These are phyloP conservation scores for Pterostichus madidus DNA, from an alignment of 2,888 invertebrate species.

Conservation along the genomic window DNA sequence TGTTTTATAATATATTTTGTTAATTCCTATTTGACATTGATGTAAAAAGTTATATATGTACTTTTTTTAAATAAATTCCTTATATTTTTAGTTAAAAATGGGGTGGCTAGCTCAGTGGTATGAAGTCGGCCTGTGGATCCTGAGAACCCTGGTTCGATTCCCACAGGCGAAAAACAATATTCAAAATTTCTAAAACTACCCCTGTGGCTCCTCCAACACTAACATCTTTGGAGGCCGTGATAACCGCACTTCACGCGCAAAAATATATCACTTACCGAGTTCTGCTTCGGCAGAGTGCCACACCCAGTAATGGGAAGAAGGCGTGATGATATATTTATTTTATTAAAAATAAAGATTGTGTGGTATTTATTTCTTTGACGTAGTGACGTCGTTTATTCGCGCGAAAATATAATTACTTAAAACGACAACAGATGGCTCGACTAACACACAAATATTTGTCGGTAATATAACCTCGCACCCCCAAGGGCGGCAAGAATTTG, in stretches of 20 bases:
- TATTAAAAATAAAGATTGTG: background rate
- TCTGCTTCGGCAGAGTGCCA: too few relatives aligned
- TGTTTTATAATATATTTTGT: slow-evolving; percentile 34
- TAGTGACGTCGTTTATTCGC: background rate
- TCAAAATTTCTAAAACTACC: too few relatives aligned
- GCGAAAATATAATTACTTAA: background rate
- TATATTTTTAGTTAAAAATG: slow-evolving; percentile 54
- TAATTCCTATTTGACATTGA: slow-evolving; percentile 27
- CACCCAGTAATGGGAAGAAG: too few relatives aligned
- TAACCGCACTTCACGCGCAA: too few relatives aligned
- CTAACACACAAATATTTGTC: background rate
- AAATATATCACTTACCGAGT: too few relatives aligned
- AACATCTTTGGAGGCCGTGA: too few relatives aligned
- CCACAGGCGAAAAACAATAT: too few relatives aligned
- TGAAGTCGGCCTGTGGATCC: too few relatives aligned
- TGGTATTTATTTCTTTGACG: background rate
- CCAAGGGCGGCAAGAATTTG: slow-evolving; percentile 53
- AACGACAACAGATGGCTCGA: background rate
- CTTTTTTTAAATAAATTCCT: slow-evolving; percentile 54
- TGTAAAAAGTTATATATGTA: slow-evolving; percentile 56
- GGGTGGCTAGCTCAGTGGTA: too few relatives aligned
- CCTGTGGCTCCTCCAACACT: too few relatives aligned
- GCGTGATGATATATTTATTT: too few relatives aligned
- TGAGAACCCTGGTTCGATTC: too few relatives aligned
- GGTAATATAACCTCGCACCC: slow-evolving; percentile 31